phyloP scores from a whole-genome alignment of 1,140 invertebrate species.

The Pseudomyrmex concolor region DNA sequence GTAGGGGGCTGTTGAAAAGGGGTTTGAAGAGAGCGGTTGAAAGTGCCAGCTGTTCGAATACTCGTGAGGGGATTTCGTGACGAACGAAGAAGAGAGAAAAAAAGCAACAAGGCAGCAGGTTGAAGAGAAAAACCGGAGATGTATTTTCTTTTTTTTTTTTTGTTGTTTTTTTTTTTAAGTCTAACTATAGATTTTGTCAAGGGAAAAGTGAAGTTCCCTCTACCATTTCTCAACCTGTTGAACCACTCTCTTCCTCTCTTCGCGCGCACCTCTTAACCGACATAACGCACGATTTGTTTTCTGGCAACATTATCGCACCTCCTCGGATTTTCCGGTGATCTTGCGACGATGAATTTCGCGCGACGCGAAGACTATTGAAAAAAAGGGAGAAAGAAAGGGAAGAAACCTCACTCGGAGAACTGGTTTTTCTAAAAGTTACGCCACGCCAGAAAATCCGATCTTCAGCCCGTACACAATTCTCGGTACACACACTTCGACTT shows the following conservation, averaged over 20 bases:
- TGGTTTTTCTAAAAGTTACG: no score
- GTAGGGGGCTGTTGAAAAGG: conserved; percentile 57
- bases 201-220: conserved; percentile 12
- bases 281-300: conserved; percentile 68
- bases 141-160: conserved; percentile 5
- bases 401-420: no score
- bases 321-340: conserved; percentile 14
- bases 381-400: not conserved
- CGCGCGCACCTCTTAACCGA: conserved; percentile 2
- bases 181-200: conserved; percentile 56
- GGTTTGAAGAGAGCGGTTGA: conserved; percentile 44
- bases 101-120: not conserved
- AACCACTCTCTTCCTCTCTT: conserved; percentile 19
- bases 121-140: not conserved
- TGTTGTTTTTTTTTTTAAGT: not conserved
- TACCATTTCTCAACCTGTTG: conserved; percentile 71
- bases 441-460: no score
- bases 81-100: not conserved
- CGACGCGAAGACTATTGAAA: not conserved
- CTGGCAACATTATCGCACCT: conserved; percentile 34
- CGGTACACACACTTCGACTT: no score
- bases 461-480: no score
- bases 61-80: conserved; percentile 20
- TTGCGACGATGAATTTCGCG: conserved; percentile 24
- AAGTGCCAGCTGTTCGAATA: conserved; percentile 64